Evolutionary conservation across 1,140 invertebrate genomes (phyloP).

Genomic region (Musca domestica): DNA sequence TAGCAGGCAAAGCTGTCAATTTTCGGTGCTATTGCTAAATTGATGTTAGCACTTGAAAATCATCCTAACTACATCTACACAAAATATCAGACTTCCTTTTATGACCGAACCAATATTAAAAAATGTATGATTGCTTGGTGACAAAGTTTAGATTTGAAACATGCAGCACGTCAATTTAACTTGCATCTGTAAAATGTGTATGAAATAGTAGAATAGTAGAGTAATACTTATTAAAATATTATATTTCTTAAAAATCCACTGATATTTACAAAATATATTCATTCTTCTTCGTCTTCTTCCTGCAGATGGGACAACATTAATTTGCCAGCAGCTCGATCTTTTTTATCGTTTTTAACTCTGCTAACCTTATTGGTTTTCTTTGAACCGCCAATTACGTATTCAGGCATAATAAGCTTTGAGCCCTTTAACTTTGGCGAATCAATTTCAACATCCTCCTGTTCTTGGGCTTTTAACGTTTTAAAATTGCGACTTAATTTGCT

Average conservation of each 20-base stretch:
- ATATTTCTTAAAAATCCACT: background rate
- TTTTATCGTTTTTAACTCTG: constrained; percentile 42
- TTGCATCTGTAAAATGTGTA: too few relatives aligned
- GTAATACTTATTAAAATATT: too few relatives aligned
- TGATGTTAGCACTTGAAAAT: too few relatives aligned
- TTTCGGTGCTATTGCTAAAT: too few relatives aligned
- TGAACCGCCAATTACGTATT: constrained; percentile 75
- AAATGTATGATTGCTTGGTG: too few relatives aligned
- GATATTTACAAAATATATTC: background rate
- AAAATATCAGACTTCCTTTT: too few relatives aligned
- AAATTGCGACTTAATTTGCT: constrained; percentile 40
- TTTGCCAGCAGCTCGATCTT: constrained; percentile 37
- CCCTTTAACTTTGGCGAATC: constrained; percentile 61
- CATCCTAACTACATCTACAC: too few relatives aligned
- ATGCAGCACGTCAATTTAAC: too few relatives aligned
- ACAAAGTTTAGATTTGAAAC: too few relatives aligned
- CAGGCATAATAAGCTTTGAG: constrained; percentile 73
- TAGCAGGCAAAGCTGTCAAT: too few relatives aligned
- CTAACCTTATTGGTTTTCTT: constrained; percentile 52
- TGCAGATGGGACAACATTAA: constrained; percentile 64
- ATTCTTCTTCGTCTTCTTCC: constrained; percentile 58
- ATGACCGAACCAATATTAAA: too few relatives aligned
- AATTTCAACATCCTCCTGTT: constrained; percentile 41
- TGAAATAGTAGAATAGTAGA: too few relatives aligned
- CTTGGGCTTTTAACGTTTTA: constrained; percentile 44